phyloP scores from a whole-genome alignment of 2,113 vertebrate genomes.

The Cynocephalus volans region DNA sequence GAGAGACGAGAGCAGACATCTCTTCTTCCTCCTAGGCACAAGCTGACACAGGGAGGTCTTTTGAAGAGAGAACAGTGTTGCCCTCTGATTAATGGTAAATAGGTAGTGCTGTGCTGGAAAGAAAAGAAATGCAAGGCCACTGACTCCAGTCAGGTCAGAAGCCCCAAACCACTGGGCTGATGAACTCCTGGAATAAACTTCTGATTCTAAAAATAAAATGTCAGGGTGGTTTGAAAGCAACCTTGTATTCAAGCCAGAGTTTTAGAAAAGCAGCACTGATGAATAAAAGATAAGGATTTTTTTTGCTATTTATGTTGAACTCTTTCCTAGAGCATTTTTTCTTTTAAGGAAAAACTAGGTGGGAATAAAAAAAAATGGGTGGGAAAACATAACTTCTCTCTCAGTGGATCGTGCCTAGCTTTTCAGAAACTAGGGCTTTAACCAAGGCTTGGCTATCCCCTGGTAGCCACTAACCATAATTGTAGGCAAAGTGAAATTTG shows the following conservation, averaged over 20 bases:
- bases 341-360: constrained; percentile 48
- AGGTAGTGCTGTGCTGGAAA: neutral
- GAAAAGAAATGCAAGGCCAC: neutral
- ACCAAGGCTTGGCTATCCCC: neutral
- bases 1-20: too few relatives aligned
- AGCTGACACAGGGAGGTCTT: neutral
- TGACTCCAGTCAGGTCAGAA: neutral
- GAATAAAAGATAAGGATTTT: neutral
- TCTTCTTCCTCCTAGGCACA: neutral
- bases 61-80: neutral
- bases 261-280: constrained; percentile 28
- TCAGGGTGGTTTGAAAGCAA: neutral
- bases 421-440: neutral
- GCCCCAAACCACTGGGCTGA: neutral
- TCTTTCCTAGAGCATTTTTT: neutral
- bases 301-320: neutral
- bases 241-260: constrained; percentile 3
- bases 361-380: neutral
- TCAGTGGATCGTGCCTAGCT: neutral
- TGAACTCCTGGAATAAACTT: neutral
- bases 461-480: neutral
- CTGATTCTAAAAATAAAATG: constrained; percentile 47
- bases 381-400: neutral
- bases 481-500: neutral
- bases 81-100: neutral